A percentile compares a stretch with the other conserved stretches of the same genome.
Conservation (phyloP, 2,113 vertebrate genomes). For the Oncorhynchus kisutch region DNA sequence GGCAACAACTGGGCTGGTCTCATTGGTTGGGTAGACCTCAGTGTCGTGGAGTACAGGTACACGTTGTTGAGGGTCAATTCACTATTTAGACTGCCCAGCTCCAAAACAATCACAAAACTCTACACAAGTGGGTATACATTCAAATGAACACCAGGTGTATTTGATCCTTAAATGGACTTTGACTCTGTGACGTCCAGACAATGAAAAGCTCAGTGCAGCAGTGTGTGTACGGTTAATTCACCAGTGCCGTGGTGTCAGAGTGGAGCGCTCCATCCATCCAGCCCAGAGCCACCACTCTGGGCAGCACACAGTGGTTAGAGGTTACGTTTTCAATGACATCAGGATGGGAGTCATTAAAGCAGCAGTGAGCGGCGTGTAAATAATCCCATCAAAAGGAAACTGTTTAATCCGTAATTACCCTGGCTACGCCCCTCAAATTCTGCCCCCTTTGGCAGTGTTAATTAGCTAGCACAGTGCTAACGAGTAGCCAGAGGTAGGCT, state of each 20-base stretch:
- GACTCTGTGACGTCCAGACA: too few species aligned
- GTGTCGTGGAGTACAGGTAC: too few species aligned
- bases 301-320: slow-evolving; percentile 33
- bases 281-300: slow-evolving; percentile 23
- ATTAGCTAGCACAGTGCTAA: slow-evolving; percentile 65
- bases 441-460: slow-evolving; percentile 48
- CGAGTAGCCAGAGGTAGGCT: slow-evolving; percentile 61
- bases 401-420: slow-evolving; percentile 72
- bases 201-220: too few species aligned
- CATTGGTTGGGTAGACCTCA: too few species aligned
- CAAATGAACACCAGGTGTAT: too few species aligned
- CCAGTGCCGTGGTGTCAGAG: slow-evolving; percentile 1
- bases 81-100: too few species aligned
- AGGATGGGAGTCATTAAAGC: slow-evolving; percentile 64
- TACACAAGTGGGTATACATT: too few species aligned
- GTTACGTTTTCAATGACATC: slow-evolving; percentile 63
- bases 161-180: too few species aligned
- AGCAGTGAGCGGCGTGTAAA: slow-evolving; percentile 45
- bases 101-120: too few species aligned
- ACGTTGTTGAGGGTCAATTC: too few species aligned
- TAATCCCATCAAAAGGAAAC: slow-evolving; percentile 75
- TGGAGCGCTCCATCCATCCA: slow-evolving; percentile 10
- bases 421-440: slow-evolving; percentile 64
- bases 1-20: slow-evolving; percentile 1
- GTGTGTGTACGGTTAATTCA: too few species aligned